Evolutionary conservation across 2,888 invertebrate species (phyloP), one percentile per base, ranked within the genome.

Genomic region (Caenorhabditis sp.): DNA sequence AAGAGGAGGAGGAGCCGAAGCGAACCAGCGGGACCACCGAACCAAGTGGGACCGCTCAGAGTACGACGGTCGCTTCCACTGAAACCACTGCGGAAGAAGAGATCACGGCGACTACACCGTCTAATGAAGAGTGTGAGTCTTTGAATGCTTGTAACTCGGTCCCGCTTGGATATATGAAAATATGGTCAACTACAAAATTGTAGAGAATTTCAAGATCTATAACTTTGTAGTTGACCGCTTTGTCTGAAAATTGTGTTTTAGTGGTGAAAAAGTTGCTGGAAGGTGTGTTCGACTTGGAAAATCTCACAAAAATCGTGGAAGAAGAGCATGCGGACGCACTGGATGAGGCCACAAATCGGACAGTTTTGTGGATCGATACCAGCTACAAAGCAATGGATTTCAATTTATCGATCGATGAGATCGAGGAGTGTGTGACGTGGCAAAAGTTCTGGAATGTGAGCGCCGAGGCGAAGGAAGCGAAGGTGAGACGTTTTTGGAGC

Each of bases 341-440:
- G 2, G 76, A 78, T n/a, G 81, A 79, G 9, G 77, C 59, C 1
- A 65, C 61, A 11, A 83, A 83, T 61, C 70, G 68, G 22, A 82
- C 85, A 11, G 77, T 85, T 53, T 52, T 86, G 9, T 87, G 87
- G 87, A 78, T 87, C 48, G 85, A 87, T 30, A 85, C 86, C 7
- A 79, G 78, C 17, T 87, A 81, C 61, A 86, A 88, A 68, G 88
- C 88, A 3, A 71, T 78, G 13, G 85, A 88, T 52, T 55, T 68
- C 20, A 78, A 83, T 9, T 30, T 88, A 24, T 86, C 87, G 32
- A 68, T 86, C 7, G 77, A 79, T 17, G 71, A 59, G 8, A 61
- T 83, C 9, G 75, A 74, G 6, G 85, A 88, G 39, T 88, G 87
- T 71, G 63, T 65, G n/a, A 68, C 79, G 4, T 88, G 88, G 87